A percentile compares a stretch with the other conserved stretches of the same genome.
These are phyloP conservation scores for Struthio camelus DNA, from an alignment of 2,113 vertebrate species.

Conservation along the genomic window DNA sequence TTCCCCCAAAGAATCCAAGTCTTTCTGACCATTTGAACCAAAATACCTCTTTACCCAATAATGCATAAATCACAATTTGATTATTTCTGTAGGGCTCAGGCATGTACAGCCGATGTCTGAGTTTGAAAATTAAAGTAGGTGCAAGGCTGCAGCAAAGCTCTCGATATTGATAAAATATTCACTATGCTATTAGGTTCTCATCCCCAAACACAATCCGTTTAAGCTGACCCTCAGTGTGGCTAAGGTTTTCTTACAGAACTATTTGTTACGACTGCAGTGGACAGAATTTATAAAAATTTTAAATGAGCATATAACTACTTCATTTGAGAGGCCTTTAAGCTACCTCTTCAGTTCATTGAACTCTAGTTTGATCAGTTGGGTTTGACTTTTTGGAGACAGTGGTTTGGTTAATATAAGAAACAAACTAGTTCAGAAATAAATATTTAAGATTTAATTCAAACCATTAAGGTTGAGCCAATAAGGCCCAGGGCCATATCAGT, in stretches of 20 bases:
- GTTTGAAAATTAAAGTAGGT: neutral
- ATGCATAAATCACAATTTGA: neutral
- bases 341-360: neutral
- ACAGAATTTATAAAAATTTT: neutral
- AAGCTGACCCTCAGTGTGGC: neutral
- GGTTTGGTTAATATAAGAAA: neutral
- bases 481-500: neutral
- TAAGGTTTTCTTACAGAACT: neutral
- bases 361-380: neutral
- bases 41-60: neutral
- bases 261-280: neutral
- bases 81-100: neutral
- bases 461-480: neutral
- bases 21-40: neutral
- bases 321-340: neutral
- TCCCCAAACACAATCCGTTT: neutral
- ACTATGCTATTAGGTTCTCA: neutral
- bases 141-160: accelerated
- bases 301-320: neutral
- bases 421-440: accelerated
- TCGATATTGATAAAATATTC: neutral
- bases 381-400: neutral
- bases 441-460: neutral
- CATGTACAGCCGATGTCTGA: neutral
- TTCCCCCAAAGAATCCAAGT: neutral